A percentile compares a stretch with the other conserved stretches of the same genome.
Evolutionary conservation across 2,888 invertebrate genomes (phyloP).

Genomic region (Tipula helvola): DNA sequence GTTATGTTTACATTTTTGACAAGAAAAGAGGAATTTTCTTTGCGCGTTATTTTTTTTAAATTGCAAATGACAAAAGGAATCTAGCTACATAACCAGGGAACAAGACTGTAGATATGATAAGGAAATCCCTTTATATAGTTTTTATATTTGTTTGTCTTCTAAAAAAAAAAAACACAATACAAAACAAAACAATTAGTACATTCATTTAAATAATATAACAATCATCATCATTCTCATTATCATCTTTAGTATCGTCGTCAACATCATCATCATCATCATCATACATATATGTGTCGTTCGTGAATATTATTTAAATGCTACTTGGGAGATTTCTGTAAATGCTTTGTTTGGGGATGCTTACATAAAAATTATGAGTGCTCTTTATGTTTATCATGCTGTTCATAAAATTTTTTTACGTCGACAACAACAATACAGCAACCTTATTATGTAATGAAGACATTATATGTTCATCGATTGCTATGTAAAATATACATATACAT

Average conservation of each 20-base stretch:
- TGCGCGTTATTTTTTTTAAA: background rate
- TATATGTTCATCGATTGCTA: background rate
- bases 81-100: background rate
- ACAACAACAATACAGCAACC: background rate
- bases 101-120: background rate
- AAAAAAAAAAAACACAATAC: background rate
- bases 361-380: background rate
- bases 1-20: background rate
- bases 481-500: background rate
- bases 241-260: background rate
- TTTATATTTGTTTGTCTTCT: background rate
- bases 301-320: background rate
- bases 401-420: background rate
- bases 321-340: background rate
- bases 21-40: background rate
- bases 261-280: background rate
- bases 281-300: background rate
- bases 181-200: background rate
- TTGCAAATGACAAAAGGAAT: background rate
- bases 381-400: constrained; percentile 4
- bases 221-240: background rate
- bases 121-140: background rate
- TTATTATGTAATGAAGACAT: background rate
- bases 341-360: background rate
- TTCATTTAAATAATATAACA: background rate